Base-by-base conservation (phyloP, 1,140 invertebrate genomes). In the Plectrocnemia conspersa region DNA sequence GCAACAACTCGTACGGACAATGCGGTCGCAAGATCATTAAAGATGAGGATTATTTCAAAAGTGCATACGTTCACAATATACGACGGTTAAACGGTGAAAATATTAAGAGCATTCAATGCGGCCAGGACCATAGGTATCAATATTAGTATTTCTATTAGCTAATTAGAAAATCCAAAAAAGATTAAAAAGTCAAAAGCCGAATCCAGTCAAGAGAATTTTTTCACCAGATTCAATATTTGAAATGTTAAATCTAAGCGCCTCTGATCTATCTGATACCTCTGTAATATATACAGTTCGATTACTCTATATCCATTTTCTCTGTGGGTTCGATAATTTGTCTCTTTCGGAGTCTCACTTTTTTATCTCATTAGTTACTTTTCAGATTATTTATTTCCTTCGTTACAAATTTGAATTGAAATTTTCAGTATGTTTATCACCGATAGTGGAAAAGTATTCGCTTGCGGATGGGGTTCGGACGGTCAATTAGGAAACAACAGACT, bases 401-500 rank as follows among this genome's bases (percentile, higher is more conserved):
- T 38, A 7, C 9, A 38, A 38, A 38, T 63, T 59, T 58, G 23
- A 13, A 52, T 35, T 46, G 24, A 62, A 54, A 55, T 53, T 73
- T 82, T 71, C 68, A 91, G 89, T 61, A 75, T 96, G 60, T 83
- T 95, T 56, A 65, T 97, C 25, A 91, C 86, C 55, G 79, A 85
- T 66, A 72, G 79, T 35, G 93, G 94, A 18, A 74, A 82, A 64
- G 84, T 97, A 2, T 96, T 84, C 66, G 81, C 85, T 10, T 97
- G 91, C 77, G 95, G 95, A 1, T 92, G 93, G 84, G 88, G 93
- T 18, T 87, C 91, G 1, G 94, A 97, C 77, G 95, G 95, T 2
- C 95, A 98, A 77, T 93, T 91, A 1, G 94, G 93, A 35, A 71
- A 86, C 7, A 89, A 86, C 1, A 80, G 82, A 64, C n/a, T n/a